Percentiles rank a stretch among this genome's conserved stretches.
These are phyloP conservation scores for Phocides pigmalion DNA, from an alignment of 1,140 invertebrate species.

Conservation along the genomic window DNA sequence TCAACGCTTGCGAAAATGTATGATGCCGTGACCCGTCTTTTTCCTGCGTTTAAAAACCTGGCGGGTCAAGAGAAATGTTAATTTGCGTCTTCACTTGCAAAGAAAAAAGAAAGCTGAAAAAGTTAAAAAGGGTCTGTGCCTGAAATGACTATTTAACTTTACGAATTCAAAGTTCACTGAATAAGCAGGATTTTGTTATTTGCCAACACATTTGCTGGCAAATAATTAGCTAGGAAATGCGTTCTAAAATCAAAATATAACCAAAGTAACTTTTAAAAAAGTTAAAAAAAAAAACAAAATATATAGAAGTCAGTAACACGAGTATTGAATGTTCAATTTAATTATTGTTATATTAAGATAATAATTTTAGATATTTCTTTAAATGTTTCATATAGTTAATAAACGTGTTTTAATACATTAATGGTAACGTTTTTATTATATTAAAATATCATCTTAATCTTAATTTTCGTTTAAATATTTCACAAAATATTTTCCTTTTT, in stretches of 20 bases:
- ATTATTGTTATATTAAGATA: too few species aligned
- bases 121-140: constrained; percentile 24
- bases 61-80: constrained; percentile 26
- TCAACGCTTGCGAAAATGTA: constrained; percentile 21
- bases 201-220: constrained; percentile 2
- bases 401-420: too few species aligned
- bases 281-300: too few species aligned
- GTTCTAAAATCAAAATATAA: constrained; percentile 1
- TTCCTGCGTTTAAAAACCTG: constrained; percentile 4
- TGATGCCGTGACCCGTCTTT: constrained; percentile 3
- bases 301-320: too few species aligned
- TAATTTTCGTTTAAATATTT: too few species aligned
- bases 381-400: too few species aligned
- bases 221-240: too few species aligned
- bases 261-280: not conserved
- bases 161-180: constrained; percentile 26
- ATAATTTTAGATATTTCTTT: too few species aligned
- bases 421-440: too few species aligned
- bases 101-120: constrained; percentile 21
- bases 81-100: constrained; percentile 27
- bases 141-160: constrained; percentile 34
- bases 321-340: too few species aligned
- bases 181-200: constrained; percentile 22
- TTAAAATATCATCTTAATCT: too few species aligned
- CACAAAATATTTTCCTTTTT: too few species aligned